Base-by-base conservation (phyloP, 2,888 invertebrate species). In the Drosophila tripunctata region DNA sequence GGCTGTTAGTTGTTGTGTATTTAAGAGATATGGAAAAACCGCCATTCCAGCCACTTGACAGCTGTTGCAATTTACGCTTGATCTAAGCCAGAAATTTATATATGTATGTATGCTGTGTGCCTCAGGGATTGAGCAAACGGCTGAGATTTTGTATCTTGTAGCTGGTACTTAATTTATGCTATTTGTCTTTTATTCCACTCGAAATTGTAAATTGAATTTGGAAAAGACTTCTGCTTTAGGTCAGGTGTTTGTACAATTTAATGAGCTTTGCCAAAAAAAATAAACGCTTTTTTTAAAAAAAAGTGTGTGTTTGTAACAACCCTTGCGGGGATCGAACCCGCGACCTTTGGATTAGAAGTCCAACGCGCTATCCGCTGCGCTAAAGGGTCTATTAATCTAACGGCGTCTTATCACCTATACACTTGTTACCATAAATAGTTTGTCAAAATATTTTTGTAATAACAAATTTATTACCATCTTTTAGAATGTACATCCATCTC, bases 261-360 rank as follows among this genome's bases (percentile, higher is more conserved):
- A 82, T 87, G 69, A 72, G 67, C 17, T 35, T 44, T 54, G 14
- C 33, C n/a, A n/a, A n/a, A n/a, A n/a, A n/a, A n/a, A n/a, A n/a
- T 30, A 35, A 31, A 43, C 21, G 21, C 27, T 12, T 27, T 60
- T 14, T 30, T 22, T 6, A 17, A 12, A 17, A 17, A 45, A 54
- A 44, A 24, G 14, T 35, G 4, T n/a, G 0, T 6, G 19, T 24
- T 33, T 43, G 2, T 3, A 31, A 60, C 89, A 89, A 88, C 91
- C 91, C 91, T 90, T 90, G 91, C 90, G 91, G 90, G 91, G 88
- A 89, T 91, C 91, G 91, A 91, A 91, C 91, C 90, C 91, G 90
- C 91, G 91, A 91, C 91, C 91, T 91, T 91, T 90, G 90, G 91
- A 91, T 91, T 91, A 91, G 90, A 90, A 91, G 91, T 90, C 91